phyloP scores from a whole-genome alignment of 2,113 vertebrate species.

The Marcusenius ussheri region DNA sequence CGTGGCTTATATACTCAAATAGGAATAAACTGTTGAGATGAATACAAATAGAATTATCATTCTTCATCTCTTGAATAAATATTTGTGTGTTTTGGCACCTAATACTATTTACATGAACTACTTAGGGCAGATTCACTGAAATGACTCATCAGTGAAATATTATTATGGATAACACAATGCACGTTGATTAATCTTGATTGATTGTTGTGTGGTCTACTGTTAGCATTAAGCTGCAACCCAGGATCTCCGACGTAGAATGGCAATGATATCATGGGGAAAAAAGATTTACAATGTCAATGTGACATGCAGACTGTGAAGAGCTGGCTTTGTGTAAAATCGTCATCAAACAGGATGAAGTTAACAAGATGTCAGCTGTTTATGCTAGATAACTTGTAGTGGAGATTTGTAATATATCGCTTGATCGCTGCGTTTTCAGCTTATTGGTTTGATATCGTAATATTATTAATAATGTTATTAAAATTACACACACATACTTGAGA shows the following conservation, averaged over 20 bases:
- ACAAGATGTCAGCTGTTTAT: not conserved
- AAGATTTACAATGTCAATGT: not conserved
- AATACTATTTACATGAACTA: not conserved
- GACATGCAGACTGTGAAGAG: not conserved
- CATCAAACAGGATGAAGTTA: not conserved
- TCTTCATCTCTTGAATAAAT: not conserved
- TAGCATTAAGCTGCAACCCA: not conserved
- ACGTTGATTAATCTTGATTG: not conserved
- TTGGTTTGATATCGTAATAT: not conserved
- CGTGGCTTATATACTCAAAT: not conserved
- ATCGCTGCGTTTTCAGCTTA: not conserved
- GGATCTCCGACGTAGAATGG: not conserved
- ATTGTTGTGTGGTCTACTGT: not conserved
- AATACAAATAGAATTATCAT: not conserved
- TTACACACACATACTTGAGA: not conserved
- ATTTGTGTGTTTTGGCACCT: not conserved
- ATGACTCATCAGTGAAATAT: not conserved
- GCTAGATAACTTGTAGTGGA: not conserved
- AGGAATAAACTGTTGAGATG: not conserved
- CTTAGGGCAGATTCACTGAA: not conserved
- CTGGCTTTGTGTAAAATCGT: not conserved
- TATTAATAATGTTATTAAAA: not conserved
- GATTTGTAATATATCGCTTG: not conserved
- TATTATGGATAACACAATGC: not conserved
- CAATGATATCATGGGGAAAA: not conserved